These are phyloP conservation scores for Neodiprion lecontei DNA, from an alignment of 1,140 invertebrate species.

Conservation along the genomic window DNA sequence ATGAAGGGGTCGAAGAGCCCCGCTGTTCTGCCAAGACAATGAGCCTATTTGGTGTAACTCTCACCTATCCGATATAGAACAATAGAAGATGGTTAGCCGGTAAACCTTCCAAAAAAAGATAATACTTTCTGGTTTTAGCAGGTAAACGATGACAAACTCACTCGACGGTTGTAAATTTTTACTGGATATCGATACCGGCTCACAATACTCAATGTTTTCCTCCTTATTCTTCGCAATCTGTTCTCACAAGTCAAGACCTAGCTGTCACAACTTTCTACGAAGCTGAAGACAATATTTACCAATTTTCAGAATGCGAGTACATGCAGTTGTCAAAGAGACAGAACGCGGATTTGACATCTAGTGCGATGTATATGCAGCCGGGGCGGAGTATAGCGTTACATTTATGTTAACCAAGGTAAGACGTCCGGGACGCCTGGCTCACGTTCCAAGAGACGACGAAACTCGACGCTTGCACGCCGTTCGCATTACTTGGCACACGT, in stretches of 20 bases:
- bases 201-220: too few species aligned
- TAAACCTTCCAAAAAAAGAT: background rate
- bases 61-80: background rate
- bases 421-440: background rate
- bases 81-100: background rate
- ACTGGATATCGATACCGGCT: background rate
- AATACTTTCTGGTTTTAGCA: background rate
- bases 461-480: background rate
- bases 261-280: background rate
- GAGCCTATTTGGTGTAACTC: slow-evolving; percentile 2
- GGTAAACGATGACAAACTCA: background rate
- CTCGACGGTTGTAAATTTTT: background rate
- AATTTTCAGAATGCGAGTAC: background rate
- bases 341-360: background rate
- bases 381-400: background rate
- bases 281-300: background rate
- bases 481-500: background rate
- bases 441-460: background rate
- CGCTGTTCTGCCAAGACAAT: background rate
- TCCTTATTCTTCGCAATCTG: too few species aligned
- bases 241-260: background rate
- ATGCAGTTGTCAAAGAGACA: too few species aligned
- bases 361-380: background rate
- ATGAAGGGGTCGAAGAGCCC: background rate
- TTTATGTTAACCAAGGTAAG: slow-evolving; percentile 1